Percentiles rank a stretch among this genome's conserved stretches.
Conservation (phyloP, 2,888 invertebrate genomes). For the Hydriomena furcata region DNA sequence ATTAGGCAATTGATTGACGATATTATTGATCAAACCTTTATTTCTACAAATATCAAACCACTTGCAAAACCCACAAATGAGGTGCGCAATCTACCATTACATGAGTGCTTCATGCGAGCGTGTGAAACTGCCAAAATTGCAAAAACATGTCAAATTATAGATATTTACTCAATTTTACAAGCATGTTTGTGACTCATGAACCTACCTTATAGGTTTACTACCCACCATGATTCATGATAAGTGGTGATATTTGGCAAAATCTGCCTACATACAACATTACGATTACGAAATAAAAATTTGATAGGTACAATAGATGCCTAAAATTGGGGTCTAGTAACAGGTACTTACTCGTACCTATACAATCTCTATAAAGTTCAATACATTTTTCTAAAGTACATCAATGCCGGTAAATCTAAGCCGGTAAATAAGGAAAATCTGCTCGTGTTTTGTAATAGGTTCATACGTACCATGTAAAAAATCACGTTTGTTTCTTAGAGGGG, state of each 20-base stretch:
- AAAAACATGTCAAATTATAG: constrained; percentile 23
- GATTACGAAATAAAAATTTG: constrained; percentile 8
- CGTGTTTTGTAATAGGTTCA: too few species aligned
- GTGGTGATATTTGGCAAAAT: constrained; percentile 17
- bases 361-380: too few species aligned
- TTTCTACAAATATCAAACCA: constrained; percentile 21
- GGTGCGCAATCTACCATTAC: constrained; percentile 17
- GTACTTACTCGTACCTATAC: too few species aligned
- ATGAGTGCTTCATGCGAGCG: constrained; percentile 15
- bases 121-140: constrained; percentile 18
- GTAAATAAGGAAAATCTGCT: too few species aligned
- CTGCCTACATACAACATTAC: constrained; percentile 1
- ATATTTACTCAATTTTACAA: constrained; percentile 17
- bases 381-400: too few species aligned
- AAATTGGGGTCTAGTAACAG: too few species aligned
- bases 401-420: too few species aligned
- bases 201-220: constrained; percentile 2
- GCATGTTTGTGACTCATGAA: constrained; percentile 19
- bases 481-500: too few species aligned
- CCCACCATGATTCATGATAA: constrained; percentile 17
- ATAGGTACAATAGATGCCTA: too few species aligned
- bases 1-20: too few species aligned
- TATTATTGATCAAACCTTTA: background rate
- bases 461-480: too few species aligned
- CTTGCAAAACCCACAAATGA: constrained; percentile 21